Percentiles rank a stretch among this genome's conserved stretches.
These are phyloP conservation scores for Bellardia pandia DNA, from an alignment of 2,888 invertebrate species.

Conservation along the genomic window DNA sequence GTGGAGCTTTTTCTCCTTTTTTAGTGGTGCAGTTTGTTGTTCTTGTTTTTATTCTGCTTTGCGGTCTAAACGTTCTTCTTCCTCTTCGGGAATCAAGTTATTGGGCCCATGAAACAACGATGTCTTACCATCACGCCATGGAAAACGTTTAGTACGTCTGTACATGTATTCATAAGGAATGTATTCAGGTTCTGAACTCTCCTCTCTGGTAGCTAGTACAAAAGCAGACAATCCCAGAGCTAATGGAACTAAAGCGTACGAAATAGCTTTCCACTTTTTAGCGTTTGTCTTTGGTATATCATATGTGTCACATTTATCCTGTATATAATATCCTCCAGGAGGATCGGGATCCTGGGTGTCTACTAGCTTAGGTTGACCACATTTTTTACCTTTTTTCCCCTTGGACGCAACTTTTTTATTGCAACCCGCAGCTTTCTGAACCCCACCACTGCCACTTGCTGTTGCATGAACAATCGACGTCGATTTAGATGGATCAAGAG, in stretches of 20 bases:
- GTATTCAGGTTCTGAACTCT: slow-evolving; percentile 86
- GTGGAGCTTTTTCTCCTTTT: slow-evolving; percentile 45
- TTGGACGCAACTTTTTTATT: not conserved
- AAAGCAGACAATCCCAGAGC: slow-evolving; percentile 55
- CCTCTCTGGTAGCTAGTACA: slow-evolving; percentile 33
- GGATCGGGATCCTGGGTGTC: not conserved
- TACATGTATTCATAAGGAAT: slow-evolving; percentile 86
- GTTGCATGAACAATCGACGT: not conserved
- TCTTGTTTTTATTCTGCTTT: slow-evolving; percentile 51
- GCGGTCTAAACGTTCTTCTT: slow-evolving; percentile 53
- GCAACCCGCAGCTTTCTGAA: not conserved
- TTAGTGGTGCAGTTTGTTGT: slow-evolving; percentile 27
- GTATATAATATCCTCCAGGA: slow-evolving; percentile 19
- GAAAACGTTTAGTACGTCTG: too few relatives aligned
- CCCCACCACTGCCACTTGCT: not conserved
- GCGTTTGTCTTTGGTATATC: slow-evolving; percentile 33
- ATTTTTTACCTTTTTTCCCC: slow-evolving; percentile 44
- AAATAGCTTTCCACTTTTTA: slow-evolving; percentile 48
- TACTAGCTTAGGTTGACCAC: slow-evolving; percentile 22
- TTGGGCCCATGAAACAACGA: slow-evolving; percentile 93
- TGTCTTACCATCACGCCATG: slow-evolving; percentile 94
- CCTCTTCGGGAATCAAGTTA: slow-evolving; percentile 89
- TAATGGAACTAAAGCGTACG: slow-evolving; percentile 50
- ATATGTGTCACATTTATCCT: slow-evolving; percentile 47
- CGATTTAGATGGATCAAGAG: not conserved